phyloP scores from a whole-genome alignment of 2,797 vertebrate genomes.

The Smutsia temminckii region DNA sequence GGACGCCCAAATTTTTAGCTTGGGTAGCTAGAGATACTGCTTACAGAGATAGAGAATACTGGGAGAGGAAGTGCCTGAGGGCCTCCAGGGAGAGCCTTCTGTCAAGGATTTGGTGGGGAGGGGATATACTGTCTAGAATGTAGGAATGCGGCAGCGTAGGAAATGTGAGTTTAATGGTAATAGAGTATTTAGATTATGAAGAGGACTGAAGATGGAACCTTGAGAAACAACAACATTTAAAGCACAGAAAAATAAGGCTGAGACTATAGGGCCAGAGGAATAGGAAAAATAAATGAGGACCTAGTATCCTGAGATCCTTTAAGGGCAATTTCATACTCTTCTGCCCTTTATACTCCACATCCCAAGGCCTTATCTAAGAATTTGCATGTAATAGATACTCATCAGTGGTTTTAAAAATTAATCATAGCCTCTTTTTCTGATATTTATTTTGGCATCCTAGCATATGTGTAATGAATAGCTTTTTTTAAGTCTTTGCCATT shows the following conservation, averaged over 20 bases:
- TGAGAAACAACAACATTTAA: neutral
- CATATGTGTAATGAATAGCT: neutral
- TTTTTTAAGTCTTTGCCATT: neutral
- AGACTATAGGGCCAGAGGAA: neutral
- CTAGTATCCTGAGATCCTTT: neutral
- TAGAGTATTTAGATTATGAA: neutral
- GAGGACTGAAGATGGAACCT: neutral
- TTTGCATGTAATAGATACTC: neutral
- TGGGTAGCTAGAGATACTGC: neutral
- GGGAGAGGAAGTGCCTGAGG: neutral
- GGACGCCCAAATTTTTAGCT: neutral
- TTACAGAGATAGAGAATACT: neutral
- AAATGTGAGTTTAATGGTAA: neutral
- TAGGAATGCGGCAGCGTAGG: neutral
- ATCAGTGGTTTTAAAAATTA: neutral
- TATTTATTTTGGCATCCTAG: neutral
- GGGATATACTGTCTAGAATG: neutral
- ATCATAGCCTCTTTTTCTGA: neutral
- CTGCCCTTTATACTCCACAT: neutral
- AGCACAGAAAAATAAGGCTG: neutral
- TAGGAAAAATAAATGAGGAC: neutral
- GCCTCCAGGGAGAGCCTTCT: neutral
- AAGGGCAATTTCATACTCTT: neutral
- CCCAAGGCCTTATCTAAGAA: neutral
- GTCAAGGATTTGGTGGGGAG: neutral